These are phyloP conservation scores for Glaucomys volans DNA, from an alignment of 2,113 vertebrate genomes.

Conservation along the genomic window DNA sequence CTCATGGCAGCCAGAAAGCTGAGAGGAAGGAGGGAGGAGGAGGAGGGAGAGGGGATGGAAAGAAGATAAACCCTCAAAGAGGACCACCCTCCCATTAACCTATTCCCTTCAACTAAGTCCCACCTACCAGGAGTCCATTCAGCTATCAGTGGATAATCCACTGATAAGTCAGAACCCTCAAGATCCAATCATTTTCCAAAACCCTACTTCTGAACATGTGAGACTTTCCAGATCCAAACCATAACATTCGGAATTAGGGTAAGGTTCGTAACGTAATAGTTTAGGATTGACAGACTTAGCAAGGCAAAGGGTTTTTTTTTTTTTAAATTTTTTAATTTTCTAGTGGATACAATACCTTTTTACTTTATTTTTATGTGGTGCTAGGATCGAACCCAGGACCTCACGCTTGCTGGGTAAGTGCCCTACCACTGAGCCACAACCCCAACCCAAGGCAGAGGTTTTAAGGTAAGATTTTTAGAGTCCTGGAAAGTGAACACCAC, in stretches of 20 bases:
- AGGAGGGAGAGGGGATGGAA: neutral
- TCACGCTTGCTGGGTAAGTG: too few species aligned
- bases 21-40: too few species aligned
- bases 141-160: neutral
- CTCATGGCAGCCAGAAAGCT: neutral
- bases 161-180: neutral
- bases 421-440: too few species aligned
- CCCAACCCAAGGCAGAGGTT: constrained; percentile 31
- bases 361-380: too few species aligned
- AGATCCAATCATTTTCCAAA: neutral
- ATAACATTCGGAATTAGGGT: neutral
- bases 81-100: neutral
- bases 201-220: neutral
- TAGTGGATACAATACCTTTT: too few species aligned
- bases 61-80: neutral
- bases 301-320: constrained; percentile 29
- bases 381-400: too few species aligned
- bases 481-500: constrained; percentile 60
- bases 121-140: neutral
- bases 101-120: neutral
- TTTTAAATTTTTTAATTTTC: too few species aligned
- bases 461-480: neutral
- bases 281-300: neutral
- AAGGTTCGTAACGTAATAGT: neutral
- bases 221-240: neutral